phyloP scores from a whole-genome alignment of 2,888 invertebrate species.

The Aphrophora alni region DNA sequence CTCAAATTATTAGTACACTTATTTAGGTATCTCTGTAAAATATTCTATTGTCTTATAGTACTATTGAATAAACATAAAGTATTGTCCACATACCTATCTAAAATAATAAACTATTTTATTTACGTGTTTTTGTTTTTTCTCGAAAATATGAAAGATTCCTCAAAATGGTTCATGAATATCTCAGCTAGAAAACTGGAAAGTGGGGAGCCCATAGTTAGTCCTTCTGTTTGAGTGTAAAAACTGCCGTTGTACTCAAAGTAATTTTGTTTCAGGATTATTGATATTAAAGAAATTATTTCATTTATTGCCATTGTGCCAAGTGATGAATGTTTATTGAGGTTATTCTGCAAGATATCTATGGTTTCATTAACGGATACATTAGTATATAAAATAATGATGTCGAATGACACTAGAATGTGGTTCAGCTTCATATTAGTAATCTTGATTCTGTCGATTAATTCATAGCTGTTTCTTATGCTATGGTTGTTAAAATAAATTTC shows the following conservation, averaged over 20 bases:
- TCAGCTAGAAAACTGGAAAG: conserved; percentile 15
- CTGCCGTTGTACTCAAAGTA: background rate
- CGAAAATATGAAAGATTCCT: background rate
- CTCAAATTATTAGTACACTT: no score
- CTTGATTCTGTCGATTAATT: no score
- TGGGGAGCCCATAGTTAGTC: conserved; percentile 23
- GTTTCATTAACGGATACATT: background rate
- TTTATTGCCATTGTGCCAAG: background rate
- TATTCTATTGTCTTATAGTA: no score
- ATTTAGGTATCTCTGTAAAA: no score
- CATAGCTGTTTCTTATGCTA: no score
- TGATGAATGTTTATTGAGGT: background rate
- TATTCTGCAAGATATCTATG: background rate
- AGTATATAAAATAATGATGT: background rate
- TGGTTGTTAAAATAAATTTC: no score
- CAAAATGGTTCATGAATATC: conserved; percentile 17
- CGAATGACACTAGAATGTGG: conserved; percentile 7
- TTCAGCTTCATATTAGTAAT: no score
- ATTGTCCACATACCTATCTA: no score
- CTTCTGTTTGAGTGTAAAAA: background rate
- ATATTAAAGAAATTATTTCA: background rate
- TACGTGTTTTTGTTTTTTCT: no score
- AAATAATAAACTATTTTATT: no score
- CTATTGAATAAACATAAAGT: no score
- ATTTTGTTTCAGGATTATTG: background rate